Evolutionary conservation across 2,888 invertebrate species (phyloP).

Genomic region (Drosophila rellima): DNA sequence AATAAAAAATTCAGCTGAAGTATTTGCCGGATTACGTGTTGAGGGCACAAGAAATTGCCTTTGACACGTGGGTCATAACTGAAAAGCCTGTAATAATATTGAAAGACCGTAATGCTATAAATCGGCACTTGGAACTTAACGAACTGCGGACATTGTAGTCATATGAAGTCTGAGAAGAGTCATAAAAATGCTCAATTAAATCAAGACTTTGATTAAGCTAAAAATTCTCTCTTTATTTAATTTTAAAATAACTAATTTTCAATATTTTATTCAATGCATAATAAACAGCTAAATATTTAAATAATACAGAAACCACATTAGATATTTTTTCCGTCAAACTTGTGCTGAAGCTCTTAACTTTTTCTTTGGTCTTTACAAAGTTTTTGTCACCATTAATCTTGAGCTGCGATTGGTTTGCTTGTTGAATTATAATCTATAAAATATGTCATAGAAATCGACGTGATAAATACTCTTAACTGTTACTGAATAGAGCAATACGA

Average conservation of each 20-base stretch:
- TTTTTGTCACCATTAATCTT: conserved; percentile 43
- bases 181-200: background rate
- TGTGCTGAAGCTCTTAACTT: background rate
- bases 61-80: conserved; percentile 44
- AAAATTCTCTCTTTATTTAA: background rate
- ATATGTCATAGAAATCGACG: conserved; percentile 47
- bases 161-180: background rate
- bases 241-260: background rate
- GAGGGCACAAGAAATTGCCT: conserved; percentile 21
- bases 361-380: background rate
- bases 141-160: conserved; percentile 7
- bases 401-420: conserved; percentile 3
- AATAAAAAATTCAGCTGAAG: conserved; percentile 50
- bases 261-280: background rate
- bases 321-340: background rate
- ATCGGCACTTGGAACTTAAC: conserved; percentile 30
- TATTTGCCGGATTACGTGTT: conserved; percentile 37
- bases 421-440: conserved; percentile 43
- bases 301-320: background rate
- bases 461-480: conserved; percentile 53
- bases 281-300: background rate
- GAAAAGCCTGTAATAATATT: conserved; percentile 16
- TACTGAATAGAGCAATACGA: conserved; percentile 27
- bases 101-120: conserved; percentile 31
- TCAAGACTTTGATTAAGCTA: background rate